phyloP scores from a whole-genome alignment of 2,797 vertebrate species.

The Selene dorsalis region DNA sequence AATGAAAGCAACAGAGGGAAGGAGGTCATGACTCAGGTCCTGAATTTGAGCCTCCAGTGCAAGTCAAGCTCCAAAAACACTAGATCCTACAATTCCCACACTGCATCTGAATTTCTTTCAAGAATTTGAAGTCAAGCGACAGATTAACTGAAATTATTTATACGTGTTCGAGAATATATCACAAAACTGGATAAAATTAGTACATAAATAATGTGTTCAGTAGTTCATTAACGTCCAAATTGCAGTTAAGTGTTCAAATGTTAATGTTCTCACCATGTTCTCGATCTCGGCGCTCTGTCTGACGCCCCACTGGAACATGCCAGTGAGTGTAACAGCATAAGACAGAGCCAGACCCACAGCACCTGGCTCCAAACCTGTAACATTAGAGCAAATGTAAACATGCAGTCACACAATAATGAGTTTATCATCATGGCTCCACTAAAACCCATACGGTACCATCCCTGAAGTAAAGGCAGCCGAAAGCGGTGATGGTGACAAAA shows the following conservation, averaged over 20 bases:
- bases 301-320: constrained; percentile 97
- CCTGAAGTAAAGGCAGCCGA: constrained; percentile 90
- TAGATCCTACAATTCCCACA: background rate
- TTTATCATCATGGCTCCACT: background rate
- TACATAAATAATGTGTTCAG: background rate
- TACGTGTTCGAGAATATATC: background rate
- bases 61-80: background rate
- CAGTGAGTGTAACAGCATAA: constrained; percentile 92
- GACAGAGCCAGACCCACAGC: constrained; percentile 92
- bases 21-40: too few species aligned
- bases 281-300: constrained; percentile 96
- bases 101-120: background rate
- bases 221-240: background rate
- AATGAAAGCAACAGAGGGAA: background rate
- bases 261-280: constrained; percentile 89
- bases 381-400: constrained; percentile 10
- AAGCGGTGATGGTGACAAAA: constrained; percentile 89
- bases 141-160: background rate
- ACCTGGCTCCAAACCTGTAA: constrained; percentile 87
- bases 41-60: background rate
- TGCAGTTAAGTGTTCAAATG: background rate
- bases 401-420: background rate
- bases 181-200: background rate
- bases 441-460: constrained; percentile 84
- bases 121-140: background rate